Conservation (phyloP, 2,888 invertebrate species). For the Apotomis capreana region DNA sequence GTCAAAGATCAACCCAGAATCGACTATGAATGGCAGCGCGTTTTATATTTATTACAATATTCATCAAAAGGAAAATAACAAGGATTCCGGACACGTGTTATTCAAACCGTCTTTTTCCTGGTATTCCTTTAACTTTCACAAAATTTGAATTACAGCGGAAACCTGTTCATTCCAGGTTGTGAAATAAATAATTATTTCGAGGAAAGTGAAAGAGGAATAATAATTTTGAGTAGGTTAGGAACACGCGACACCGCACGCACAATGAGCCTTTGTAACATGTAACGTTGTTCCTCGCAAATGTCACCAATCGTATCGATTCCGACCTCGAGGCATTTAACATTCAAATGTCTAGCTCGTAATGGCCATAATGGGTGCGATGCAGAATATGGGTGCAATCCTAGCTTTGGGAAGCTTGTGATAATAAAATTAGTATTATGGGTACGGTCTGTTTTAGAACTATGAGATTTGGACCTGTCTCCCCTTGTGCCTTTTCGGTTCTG, state of each 20-base stretch:
- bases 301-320: constrained; percentile 13
- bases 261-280: constrained; percentile 25
- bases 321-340: constrained; percentile 1
- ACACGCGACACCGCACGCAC: constrained; percentile 14
- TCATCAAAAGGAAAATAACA: constrained; percentile 16
- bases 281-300: constrained; percentile 6
- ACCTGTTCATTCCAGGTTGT: neutral
- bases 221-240: constrained; percentile 19
- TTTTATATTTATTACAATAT: constrained; percentile 6
- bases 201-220: constrained; percentile 7
- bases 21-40: constrained; percentile 13
- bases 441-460: too few species aligned
- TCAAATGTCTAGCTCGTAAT: constrained; percentile 1
- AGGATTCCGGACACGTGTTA: constrained; percentile 23
- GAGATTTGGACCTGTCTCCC: too few species aligned
- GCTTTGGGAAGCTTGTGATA: neutral
- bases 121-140: neutral
- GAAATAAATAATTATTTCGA: constrained; percentile 21
- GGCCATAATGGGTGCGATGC: neutral
- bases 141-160: constrained; percentile 17
- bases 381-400: neutral
- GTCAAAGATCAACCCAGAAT: constrained; percentile 29
- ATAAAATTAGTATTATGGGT: neutral
- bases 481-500: too few species aligned
- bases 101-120: neutral